Percentiles rank a stretch among this genome's conserved stretches.
Evolutionary conservation across 2,113 vertebrate genomes (phyloP).

Genomic region (Vimba vimba): DNA sequence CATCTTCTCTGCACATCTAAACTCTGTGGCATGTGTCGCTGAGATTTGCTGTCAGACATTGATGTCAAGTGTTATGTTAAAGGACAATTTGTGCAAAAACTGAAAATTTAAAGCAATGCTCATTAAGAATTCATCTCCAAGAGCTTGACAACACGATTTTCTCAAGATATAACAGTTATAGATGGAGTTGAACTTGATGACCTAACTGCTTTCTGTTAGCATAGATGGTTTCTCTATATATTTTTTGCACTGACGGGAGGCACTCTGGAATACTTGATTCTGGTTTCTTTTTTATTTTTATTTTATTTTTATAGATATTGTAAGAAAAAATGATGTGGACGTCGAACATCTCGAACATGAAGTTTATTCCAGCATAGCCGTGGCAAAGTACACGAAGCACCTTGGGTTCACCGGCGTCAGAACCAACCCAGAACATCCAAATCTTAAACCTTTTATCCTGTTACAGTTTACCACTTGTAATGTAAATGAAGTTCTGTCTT

Average conservation of each 20-base stretch:
- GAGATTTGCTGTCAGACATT: conserved; percentile 1
- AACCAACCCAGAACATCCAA: no score
- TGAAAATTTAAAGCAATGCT: not conserved
- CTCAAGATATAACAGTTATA: not conserved
- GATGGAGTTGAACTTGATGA: conserved; percentile 6
- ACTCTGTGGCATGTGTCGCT: conserved; percentile 29
- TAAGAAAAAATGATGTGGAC: no score
- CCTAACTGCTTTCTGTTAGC: conserved; percentile 1
- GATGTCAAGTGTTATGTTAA: conserved; percentile 19
- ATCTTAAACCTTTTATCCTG: no score
- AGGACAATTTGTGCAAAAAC: not conserved
- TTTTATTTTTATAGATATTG: no score
- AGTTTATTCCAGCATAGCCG: no score
- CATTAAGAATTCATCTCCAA: not conserved
- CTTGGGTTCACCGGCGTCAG: no score
- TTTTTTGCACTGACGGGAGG: not conserved
- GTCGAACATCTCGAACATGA: no score
- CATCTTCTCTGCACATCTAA: conserved; percentile 35
- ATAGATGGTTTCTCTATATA: not conserved
- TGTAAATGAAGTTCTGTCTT: no score
- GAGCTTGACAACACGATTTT: not conserved
- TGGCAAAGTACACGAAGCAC: no score
- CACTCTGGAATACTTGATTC: not conserved
- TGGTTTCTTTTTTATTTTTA: not conserved
- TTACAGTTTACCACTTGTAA: no score